Conservation (phyloP, 2,797 vertebrate species). For the Anguilla anguilla region DNA sequence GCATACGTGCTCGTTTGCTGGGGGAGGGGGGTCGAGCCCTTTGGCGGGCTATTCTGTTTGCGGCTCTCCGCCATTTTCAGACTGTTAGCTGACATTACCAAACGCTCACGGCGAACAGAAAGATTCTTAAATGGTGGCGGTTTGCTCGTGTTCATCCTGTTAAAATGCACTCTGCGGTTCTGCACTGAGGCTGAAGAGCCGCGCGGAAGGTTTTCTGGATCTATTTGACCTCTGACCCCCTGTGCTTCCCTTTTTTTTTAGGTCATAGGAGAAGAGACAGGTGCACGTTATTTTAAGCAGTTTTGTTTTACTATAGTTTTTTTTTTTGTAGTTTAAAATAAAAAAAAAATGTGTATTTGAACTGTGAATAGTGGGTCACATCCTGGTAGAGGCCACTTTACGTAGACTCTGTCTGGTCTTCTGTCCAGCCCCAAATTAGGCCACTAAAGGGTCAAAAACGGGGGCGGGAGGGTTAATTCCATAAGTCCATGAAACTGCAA, state of each 20-base stretch:
- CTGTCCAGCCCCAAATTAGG: not conserved
- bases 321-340: not conserved
- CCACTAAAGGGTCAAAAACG: not conserved
- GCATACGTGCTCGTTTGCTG: not conserved
- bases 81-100: not conserved
- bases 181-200: not conserved
- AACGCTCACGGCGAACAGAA: not conserved
- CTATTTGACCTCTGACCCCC: not conserved
- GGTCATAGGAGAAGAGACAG: not conserved
- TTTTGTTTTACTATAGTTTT: not conserved
- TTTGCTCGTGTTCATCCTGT: no score
- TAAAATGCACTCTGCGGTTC: not conserved
- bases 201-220: not conserved
- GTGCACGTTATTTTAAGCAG: not conserved
- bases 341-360: not conserved
- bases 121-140: not conserved
- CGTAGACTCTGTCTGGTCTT: not conserved
- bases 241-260: not conserved
- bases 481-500: not conserved
- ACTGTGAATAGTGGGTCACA: slow-evolving; percentile 11
- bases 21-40: not conserved
- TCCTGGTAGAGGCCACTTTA: not conserved
- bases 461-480: no score
- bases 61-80: not conserved
- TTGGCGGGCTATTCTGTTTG: not conserved